These are phyloP conservation scores for Clarias batrachus DNA, from an alignment of 2,113 vertebrate genomes.

Conservation along the genomic window DNA sequence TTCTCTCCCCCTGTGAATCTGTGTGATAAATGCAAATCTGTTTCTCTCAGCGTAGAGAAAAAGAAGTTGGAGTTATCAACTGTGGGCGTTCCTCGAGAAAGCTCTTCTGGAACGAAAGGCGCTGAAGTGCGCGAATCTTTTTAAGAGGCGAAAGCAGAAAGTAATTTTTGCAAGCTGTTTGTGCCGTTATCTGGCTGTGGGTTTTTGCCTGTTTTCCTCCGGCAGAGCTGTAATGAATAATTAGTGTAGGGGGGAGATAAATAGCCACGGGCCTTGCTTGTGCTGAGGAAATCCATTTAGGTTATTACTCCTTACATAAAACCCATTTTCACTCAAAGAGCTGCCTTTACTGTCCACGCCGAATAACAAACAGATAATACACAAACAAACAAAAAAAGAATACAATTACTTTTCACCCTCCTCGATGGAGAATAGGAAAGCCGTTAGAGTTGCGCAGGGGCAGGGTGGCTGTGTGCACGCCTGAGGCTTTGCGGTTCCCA, in stretches of 20 bases:
- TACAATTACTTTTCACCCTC: conserved; percentile 59
- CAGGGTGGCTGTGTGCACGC: conserved; percentile 4
- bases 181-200: conserved; percentile 57
- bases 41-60: conserved; percentile 35
- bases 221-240: conserved; percentile 74
- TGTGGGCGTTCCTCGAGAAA: conserved; percentile 52
- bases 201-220: conserved; percentile 61
- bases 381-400: conserved; percentile 63
- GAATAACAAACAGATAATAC: conserved; percentile 73
- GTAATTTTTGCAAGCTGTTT: conserved; percentile 54
- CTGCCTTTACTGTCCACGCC: conserved; percentile 64
- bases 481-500: neutral
- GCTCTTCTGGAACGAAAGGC: conserved; percentile 51
- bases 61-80: conserved; percentile 46
- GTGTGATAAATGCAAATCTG: conserved; percentile 45
- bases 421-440: conserved; percentile 44
- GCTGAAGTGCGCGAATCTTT: conserved; percentile 55
- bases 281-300: conserved; percentile 73
- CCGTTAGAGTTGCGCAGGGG: conserved; percentile 22
- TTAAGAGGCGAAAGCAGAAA: conserved; percentile 53
- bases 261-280: conserved; percentile 60
- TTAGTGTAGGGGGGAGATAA: conserved; percentile 71
- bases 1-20: neutral
- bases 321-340: conserved; percentile 74
- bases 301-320: conserved; percentile 76